phyloP scores from a whole-genome alignment of 2,888 invertebrate genomes.

The Operophtera brumata region DNA sequence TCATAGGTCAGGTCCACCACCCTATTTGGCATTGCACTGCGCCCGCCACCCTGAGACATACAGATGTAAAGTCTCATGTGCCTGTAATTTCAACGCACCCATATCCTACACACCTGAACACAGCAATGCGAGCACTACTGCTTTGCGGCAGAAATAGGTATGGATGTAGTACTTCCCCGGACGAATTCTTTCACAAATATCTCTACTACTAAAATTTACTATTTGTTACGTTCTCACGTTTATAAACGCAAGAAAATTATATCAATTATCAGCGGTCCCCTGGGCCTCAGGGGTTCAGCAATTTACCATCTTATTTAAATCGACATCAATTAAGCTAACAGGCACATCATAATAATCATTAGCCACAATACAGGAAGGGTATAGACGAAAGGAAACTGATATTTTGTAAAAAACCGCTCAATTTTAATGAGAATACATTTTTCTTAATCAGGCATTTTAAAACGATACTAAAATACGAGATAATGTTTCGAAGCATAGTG shows the following conservation, averaged over 20 bases:
- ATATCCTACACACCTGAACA: too few species aligned
- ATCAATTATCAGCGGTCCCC: constrained; percentile 31
- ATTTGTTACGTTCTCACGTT: constrained; percentile 4
- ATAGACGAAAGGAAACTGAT: constrained; percentile 28
- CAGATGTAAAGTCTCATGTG: too few species aligned
- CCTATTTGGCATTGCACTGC: too few species aligned
- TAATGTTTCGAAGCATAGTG: constrained; percentile 4
- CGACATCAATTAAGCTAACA: constrained; percentile 34
- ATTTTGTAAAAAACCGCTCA: constrained; percentile 20
- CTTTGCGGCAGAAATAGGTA: too few species aligned
- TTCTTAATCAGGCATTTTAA: constrained; percentile 14
- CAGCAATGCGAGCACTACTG: too few species aligned
- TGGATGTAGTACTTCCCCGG: too few species aligned
- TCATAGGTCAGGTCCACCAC: too few species aligned
- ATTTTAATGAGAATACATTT: constrained; percentile 20
- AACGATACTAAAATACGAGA: constrained; percentile 1
- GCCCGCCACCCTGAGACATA: too few species aligned
- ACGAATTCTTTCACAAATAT: too few species aligned
- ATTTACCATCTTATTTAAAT: constrained; percentile 37
- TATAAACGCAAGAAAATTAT: constrained; percentile 27
- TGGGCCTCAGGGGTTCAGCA: constrained; percentile 29
- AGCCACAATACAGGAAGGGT: constrained; percentile 29
- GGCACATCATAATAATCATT: constrained; percentile 34
- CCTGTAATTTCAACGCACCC: too few species aligned
- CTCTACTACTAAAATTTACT: too few species aligned